Evolutionary conservation across 2,888 invertebrate genomes (phyloP).

Genomic region (Celastrina argiolus): DNA sequence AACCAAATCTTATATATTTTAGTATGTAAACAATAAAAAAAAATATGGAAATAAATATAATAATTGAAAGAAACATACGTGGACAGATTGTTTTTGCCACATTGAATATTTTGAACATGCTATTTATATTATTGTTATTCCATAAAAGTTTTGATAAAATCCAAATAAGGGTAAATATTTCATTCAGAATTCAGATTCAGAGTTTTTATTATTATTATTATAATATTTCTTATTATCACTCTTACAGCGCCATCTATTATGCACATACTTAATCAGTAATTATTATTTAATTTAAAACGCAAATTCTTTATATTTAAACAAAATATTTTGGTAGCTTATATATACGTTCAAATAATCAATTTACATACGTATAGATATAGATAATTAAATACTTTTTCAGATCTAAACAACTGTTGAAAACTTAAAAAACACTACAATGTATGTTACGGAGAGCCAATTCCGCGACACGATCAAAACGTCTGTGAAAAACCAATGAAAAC

Average conservation of each 20-base stretch:
- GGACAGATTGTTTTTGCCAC: too few species aligned
- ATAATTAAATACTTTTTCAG: neutral
- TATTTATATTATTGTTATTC: too few species aligned
- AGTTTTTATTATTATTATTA: too few species aligned
- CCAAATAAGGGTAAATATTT: too few species aligned
- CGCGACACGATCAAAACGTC: conserved; percentile 64
- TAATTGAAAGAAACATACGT: too few species aligned
- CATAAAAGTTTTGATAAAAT: neutral
- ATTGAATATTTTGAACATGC: too few species aligned
- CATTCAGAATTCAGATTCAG: too few species aligned
- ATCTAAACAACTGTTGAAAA: conserved; percentile 25
- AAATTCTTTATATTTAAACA: neutral
- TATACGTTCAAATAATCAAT: neutral
- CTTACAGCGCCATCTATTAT: conserved; percentile 63
- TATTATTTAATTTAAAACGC: neutral
- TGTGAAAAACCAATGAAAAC: conserved; percentile 66
- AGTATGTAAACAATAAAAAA: too few species aligned
- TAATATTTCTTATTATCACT: conserved; percentile 36
- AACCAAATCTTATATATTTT: too few species aligned
- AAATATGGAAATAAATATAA: too few species aligned
- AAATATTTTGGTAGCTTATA: neutral
- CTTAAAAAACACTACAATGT: conserved; percentile 35
- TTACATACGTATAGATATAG: neutral
- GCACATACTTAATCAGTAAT: conserved; percentile 38
- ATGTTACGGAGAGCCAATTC: conserved; percentile 39